Evolutionary conservation across 2,888 invertebrate genomes (phyloP).

Genomic region (Mamestra brassicae): DNA sequence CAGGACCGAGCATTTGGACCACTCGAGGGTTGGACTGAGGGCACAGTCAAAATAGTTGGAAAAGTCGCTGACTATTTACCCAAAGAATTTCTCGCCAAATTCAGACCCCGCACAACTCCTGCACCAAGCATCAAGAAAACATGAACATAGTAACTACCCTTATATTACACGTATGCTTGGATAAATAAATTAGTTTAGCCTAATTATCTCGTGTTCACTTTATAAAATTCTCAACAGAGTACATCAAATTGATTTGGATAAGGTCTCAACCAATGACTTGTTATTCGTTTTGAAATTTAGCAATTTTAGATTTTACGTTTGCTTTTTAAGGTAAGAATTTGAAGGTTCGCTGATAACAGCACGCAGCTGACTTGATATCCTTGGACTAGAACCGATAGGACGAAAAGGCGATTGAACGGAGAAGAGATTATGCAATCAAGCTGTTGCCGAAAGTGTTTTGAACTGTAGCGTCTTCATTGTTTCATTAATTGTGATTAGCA

Average conservation of each 20-base stretch:
- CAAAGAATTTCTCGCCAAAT: slow-evolving; percentile 43
- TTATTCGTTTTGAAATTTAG: slow-evolving; percentile 11
- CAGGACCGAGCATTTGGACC: slow-evolving; percentile 85
- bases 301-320: slow-evolving; percentile 23
- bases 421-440: slow-evolving; percentile 16
- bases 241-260: slow-evolving; percentile 41
- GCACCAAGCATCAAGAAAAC: neutral
- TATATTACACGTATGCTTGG: neutral
- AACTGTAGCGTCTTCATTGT: neutral
- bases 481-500: neutral
- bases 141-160: neutral
- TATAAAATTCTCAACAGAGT: slow-evolving; percentile 7
- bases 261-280: slow-evolving; percentile 14
- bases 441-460: slow-evolving; percentile 3
- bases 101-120: slow-evolving; percentile 4
- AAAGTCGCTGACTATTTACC: slow-evolving; percentile 82
- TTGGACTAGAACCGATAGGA: slow-evolving; percentile 59
- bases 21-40: slow-evolving; percentile 81
- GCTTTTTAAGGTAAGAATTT: slow-evolving; percentile 38
- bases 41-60: slow-evolving; percentile 80
- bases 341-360: slow-evolving; percentile 27
- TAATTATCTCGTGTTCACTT: slow-evolving; percentile 5
- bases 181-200: slow-evolving; percentile 19
- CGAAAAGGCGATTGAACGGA: slow-evolving; percentile 28
- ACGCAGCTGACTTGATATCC: slow-evolving; percentile 56